phyloP scores from a whole-genome alignment of 2,113 vertebrate genomes.

The Etheostoma cragini region DNA sequence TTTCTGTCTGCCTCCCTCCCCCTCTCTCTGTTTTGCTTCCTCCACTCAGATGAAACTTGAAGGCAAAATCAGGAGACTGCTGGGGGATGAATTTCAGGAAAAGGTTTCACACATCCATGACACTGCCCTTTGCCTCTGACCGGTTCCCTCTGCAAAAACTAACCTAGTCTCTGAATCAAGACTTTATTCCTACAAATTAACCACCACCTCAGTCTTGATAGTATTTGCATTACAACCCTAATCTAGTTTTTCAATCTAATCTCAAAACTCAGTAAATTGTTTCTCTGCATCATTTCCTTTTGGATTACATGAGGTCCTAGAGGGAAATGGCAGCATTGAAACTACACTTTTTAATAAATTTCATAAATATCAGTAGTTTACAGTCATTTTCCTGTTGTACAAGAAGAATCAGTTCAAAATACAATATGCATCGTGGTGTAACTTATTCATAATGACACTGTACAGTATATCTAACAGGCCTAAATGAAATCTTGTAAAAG shows the following conservation, averaged over 20 bases:
- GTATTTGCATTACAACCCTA: background rate
- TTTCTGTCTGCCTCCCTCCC: slow-evolving; percentile 51
- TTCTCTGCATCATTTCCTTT: background rate
- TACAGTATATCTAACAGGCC: background rate
- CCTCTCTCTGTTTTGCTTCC: slow-evolving; percentile 51
- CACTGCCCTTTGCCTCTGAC: slow-evolving; percentile 15
- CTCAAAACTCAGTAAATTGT: background rate
- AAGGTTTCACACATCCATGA: slow-evolving; percentile 80
- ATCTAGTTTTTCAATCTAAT: background rate
- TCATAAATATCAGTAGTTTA: no score
- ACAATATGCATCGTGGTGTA: background rate
- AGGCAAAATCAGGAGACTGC: slow-evolving; percentile 86
- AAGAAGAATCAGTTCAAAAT: background rate
- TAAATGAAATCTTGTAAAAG: background rate
- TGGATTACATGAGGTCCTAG: background rate
- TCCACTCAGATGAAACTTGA: slow-evolving; percentile 87
- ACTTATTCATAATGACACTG: background rate
- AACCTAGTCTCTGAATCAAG: slow-evolving; percentile 14
- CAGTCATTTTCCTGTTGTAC: background rate
- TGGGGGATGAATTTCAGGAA: slow-evolving; percentile 90
- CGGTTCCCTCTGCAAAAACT: slow-evolving; percentile 6
- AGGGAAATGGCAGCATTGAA: background rate
- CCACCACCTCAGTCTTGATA: background rate
- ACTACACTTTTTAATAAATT: background rate
- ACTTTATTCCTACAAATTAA: background rate